Evolutionary conservation across 53 echinoderm and acorn worm species (phyloP).

Genomic region (Patiria pectinifera): DNA sequence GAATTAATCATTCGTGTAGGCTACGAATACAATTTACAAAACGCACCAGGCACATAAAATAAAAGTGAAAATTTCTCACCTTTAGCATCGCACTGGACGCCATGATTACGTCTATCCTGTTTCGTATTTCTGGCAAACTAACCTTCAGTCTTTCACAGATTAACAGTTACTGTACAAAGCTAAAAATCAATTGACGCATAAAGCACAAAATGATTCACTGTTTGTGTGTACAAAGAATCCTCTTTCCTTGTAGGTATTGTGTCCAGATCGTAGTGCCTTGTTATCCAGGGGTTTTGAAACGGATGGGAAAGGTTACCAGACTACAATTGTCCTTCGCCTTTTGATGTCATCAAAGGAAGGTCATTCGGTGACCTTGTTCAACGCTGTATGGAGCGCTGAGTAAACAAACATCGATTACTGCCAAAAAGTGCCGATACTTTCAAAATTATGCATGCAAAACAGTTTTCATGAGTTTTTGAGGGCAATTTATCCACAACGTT

Average conservation of each 20-base stretch:
- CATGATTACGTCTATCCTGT: constrained; percentile 3
- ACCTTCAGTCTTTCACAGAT: not conserved
- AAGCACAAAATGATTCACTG: not conserved
- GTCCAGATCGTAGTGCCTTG: not conserved
- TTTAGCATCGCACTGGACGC: constrained; percentile 48
- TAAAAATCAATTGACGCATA: not conserved
- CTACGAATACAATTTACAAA: too few relatives aligned
- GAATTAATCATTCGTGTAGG: too few relatives aligned
- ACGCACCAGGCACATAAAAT: too few relatives aligned
- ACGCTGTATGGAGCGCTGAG: too few relatives aligned
- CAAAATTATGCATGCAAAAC: not conserved
- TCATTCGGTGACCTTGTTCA: constrained; percentile 17
- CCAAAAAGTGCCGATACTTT: not conserved
- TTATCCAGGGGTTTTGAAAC: not conserved
- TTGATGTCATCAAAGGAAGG: constrained; percentile 18
- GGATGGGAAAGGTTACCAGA: not conserved
- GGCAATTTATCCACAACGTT: not conserved
- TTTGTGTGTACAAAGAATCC: not conserved
- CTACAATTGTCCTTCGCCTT: constrained; percentile 4
- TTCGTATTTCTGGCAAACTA: not conserved
- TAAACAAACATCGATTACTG: not conserved
- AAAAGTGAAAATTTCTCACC: not conserved
- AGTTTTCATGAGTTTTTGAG: not conserved
- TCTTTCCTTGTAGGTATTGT: constrained; percentile 35
- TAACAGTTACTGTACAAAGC: not conserved